Conservation (phyloP, 2,888 invertebrate species). For the Tethea ocularis region DNA sequence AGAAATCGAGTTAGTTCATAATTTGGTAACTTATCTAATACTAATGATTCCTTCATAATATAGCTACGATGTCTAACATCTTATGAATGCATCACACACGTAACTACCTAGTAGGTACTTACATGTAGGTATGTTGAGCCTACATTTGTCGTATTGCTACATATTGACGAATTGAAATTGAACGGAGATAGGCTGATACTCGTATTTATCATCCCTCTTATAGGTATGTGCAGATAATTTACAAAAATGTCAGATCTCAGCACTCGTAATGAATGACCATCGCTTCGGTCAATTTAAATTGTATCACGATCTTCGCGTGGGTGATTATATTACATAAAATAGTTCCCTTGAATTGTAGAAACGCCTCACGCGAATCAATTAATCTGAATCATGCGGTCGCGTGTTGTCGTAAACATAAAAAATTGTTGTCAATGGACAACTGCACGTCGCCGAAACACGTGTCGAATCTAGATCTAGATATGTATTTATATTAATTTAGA, state of each 20-base stretch:
- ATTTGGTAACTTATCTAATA: too few species aligned
- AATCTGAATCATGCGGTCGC: conserved; percentile 59
- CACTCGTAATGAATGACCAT: not conserved
- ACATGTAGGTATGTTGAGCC: too few species aligned
- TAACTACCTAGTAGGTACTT: too few species aligned
- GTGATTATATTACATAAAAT: conserved; percentile 46
- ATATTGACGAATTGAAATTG: not conserved
- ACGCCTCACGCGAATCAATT: conserved; percentile 60
- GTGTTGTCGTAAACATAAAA: conserved; percentile 50
- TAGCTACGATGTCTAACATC: too few species aligned
- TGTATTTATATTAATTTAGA: not conserved
- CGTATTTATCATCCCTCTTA: not conserved
- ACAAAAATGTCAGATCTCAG: not conserved
- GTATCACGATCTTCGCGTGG: conserved; percentile 62
- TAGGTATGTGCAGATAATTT: not conserved
- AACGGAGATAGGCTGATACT: too few species aligned
- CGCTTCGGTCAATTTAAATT: conserved; percentile 22
- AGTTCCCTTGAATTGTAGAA: conserved; percentile 44
- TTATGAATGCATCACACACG: too few species aligned
- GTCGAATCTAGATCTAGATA: conserved; percentile 18
- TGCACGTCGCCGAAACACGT: conserved; percentile 39
- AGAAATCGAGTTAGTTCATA: too few species aligned
- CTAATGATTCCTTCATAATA: too few species aligned
- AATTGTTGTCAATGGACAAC: conserved; percentile 25
- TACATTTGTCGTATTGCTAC: not conserved